Evolutionary conservation across 1,140 invertebrate species (phyloP).

Genomic region (Drosophila miranda): DNA sequence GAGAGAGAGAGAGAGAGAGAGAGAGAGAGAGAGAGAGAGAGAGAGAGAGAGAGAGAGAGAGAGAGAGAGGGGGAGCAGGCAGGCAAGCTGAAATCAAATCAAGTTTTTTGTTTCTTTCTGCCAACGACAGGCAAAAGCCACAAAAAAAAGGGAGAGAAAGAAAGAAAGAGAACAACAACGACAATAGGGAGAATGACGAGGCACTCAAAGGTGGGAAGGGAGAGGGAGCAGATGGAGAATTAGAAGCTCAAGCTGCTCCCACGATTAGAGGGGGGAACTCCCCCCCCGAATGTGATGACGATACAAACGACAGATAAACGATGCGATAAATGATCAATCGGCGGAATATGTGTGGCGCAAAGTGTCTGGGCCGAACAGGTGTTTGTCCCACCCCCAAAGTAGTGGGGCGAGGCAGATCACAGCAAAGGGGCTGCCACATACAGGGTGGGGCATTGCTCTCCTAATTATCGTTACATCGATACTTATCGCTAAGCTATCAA

Average conservation of each 20-base stretch:
- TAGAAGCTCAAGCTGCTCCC: slow-evolving; percentile 10
- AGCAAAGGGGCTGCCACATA: neutral
- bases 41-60: too few relatives aligned
- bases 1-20: too few relatives aligned
- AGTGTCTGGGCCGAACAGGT: slow-evolving; percentile 24
- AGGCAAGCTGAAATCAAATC: slow-evolving; percentile 37
- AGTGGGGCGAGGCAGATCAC: neutral
- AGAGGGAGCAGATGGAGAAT: neutral
- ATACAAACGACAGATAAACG: slow-evolving; percentile 11
- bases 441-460: slow-evolving; percentile 1
- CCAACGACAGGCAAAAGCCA: slow-evolving; percentile 17
- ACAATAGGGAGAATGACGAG: slow-evolving; percentile 34
- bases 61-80: slow-evolving; percentile 1
- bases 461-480: too few relatives aligned
- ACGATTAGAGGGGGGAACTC: neutral
- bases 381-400: neutral
- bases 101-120: slow-evolving; percentile 50
- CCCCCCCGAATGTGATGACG: neutral
- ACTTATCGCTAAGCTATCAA: slow-evolving; percentile 16
- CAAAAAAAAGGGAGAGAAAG: slow-evolving; percentile 15
- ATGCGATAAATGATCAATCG: slow-evolving; percentile 28
- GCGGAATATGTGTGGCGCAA: slow-evolving; percentile 1
- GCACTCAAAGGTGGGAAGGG: neutral
- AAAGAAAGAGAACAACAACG: slow-evolving; percentile 2
- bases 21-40: too few relatives aligned